A percentile compares a stretch with the other conserved stretches of the same genome.
Evolutionary conservation across 2,113 vertebrate genomes (phyloP).

Genomic region (Labrus mixtus): DNA sequence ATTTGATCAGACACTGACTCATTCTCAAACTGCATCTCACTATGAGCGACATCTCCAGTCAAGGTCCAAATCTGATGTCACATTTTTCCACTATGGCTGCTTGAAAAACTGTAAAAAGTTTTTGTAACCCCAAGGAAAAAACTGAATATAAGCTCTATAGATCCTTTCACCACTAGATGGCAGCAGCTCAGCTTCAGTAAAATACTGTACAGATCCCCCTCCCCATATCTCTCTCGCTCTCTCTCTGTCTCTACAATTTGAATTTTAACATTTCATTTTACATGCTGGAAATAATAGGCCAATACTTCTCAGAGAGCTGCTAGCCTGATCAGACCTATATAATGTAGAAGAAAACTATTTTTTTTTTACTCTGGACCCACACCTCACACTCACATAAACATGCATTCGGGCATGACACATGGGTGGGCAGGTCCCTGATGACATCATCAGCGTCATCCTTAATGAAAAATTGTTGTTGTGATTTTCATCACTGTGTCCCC

Average conservation of each 20-base stretch:
- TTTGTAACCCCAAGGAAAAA: constrained; percentile 17
- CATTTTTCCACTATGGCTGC: constrained; percentile 27
- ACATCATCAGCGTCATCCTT: constrained; percentile 33
- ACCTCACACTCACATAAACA: background rate
- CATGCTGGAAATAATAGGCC: constrained; percentile 61
- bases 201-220: background rate
- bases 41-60: constrained; percentile 17
- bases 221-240: constrained; percentile 1
- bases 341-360: too few relatives aligned
- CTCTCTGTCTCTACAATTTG: constrained; percentile 53
- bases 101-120: constrained; percentile 38
- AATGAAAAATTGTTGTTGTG: constrained; percentile 21
- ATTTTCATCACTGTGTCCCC: background rate
- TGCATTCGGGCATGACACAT: background rate
- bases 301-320: constrained; percentile 38
- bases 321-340: constrained; percentile 27
- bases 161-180: constrained; percentile 85
- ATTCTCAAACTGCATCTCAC: background rate
- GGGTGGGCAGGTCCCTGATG: constrained; percentile 16
- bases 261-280: constrained; percentile 73
- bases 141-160: constrained; percentile 2
- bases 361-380: too few relatives aligned
- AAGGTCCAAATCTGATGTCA: constrained; percentile 45
- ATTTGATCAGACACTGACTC: constrained; percentile 2
- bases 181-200: constrained; percentile 85